Conservation (phyloP, 2,113 vertebrate species). For the Caretta caretta region DNA sequence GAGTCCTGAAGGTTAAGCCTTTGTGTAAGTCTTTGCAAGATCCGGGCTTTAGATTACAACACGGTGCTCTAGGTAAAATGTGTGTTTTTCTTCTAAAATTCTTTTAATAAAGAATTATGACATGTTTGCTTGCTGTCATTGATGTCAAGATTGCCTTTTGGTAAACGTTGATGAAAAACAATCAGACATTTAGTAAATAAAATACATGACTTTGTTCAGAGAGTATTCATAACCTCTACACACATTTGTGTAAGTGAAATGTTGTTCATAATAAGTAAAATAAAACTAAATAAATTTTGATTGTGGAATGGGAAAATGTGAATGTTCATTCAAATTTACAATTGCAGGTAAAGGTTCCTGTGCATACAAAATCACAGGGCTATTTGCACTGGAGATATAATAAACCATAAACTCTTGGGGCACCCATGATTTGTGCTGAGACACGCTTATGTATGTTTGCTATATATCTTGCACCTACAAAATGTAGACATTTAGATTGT, state of each 20-base stretch:
- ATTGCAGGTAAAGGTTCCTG: background rate
- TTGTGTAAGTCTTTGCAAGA: background rate
- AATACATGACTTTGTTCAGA: conserved; percentile 49
- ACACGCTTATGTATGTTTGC: background rate
- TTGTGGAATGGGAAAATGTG: conserved; percentile 24
- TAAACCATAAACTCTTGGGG: background rate
- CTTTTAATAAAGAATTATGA: background rate
- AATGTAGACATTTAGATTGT: background rate
- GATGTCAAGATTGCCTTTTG: background rate
- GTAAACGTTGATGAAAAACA: conserved; percentile 16
- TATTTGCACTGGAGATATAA: background rate
- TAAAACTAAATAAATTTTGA: background rate
- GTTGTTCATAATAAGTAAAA: conserved; percentile 22
- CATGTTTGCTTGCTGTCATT: background rate
- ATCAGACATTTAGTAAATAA: conserved; percentile 65
- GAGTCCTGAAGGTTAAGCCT: background rate
- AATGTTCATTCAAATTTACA: background rate
- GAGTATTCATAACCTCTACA: conserved; percentile 50
- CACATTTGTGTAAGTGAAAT: conserved; percentile 56
- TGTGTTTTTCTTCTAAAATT: fast-evolving
- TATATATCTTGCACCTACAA: background rate
- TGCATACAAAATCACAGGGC: background rate
- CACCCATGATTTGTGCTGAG: background rate
- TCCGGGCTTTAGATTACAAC: background rate
- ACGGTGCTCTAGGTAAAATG: background rate